These are phyloP conservation scores for Blastomussa wellsi DNA, from an alignment of 92 coral and sea anemone species.

Conservation along the genomic window DNA sequence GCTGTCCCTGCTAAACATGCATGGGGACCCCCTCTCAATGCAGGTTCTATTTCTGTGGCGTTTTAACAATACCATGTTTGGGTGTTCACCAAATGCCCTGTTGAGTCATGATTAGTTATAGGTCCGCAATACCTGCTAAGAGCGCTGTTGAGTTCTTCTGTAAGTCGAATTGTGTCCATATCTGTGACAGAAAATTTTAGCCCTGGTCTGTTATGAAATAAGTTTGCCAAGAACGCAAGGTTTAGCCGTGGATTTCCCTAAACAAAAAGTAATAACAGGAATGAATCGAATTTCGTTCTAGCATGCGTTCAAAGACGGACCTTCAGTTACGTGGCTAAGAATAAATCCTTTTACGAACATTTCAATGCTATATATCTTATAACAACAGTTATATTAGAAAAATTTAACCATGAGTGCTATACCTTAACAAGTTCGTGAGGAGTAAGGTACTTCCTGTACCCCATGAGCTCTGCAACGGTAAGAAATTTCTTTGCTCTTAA, in stretches of 20 bases:
- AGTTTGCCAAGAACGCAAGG: constrained; percentile 38
- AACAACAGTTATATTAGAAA: too few species aligned
- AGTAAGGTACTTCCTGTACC: constrained; percentile 33
- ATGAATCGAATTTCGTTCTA: background rate
- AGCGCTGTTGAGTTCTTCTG: constrained; percentile 41
- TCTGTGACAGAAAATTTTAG: constrained; percentile 16
- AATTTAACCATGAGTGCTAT: background rate
- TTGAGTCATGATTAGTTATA: background rate
- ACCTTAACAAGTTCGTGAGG: constrained; percentile 51
- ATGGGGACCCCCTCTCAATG: too few species aligned
- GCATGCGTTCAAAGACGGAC: background rate
- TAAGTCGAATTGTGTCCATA: constrained; percentile 29
- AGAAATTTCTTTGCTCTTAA: constrained; percentile 40
- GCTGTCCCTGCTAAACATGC: too few species aligned
- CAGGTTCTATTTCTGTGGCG: too few species aligned
- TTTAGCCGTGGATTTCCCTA: constrained; percentile 50
- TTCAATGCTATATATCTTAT: too few species aligned
- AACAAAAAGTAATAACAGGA: background rate
- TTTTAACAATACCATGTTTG: too few species aligned
- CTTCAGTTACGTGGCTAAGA: background rate
- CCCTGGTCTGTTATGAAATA: constrained; percentile 33
- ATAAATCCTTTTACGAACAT: background rate
- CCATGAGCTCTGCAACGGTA: constrained; percentile 17
- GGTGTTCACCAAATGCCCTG: too few species aligned
- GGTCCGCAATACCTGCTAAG: constrained; percentile 33